Evolutionary conservation across 1,140 invertebrate genomes (phyloP), one percentile per base, ranked within the genome.

Genomic region (Heliconius himera): DNA sequence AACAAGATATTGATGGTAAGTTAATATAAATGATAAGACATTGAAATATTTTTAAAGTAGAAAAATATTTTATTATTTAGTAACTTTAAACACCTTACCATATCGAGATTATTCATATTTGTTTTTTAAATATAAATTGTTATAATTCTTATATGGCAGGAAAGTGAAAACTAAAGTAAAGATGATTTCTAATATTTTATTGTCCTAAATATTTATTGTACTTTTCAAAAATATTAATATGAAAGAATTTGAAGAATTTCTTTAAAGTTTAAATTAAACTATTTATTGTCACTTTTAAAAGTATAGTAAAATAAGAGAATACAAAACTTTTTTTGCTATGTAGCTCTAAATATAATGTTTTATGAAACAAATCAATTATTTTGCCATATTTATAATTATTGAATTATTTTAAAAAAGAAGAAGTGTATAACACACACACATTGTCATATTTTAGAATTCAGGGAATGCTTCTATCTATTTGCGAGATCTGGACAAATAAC

Each of bases 401-500:
- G 3, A 60, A 13, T 60, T n/a, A 60, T 60, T 36, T 36, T 6
- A 36, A 36, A 60, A 60, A 22, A 22, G 22, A 0, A 22, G 2
- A 60, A 60, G 3, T 11, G n/a, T 22, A 2, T 22, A 26, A 60
- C n/a, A n/a, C n/a, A n/a, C n/a, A n/a, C 9, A 22, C 22, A 60
- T 60, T 60, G n/a, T 66, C 5, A 72, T 38, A 29, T 96, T 88
- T 13, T 93, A 99, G 98, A 99, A 93, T 99, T 99, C 90, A 96
- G 98, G 84, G 98, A 99, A 95, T 99, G 98, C 89, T 99, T 99
- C 94, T 98, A 98, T 89, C 95, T 99, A 60, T 99, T 99, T 94
- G 98, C 98, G 8, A 95, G 97, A 77, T 97, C 96, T 84, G 98
- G 98, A 1, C 96, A 98, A 87, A 99, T 99, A 74, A 96, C 96